These are phyloP conservation scores for Protonibea diacanthus DNA, from an alignment of 2,797 vertebrate genomes.

Conservation along the genomic window DNA sequence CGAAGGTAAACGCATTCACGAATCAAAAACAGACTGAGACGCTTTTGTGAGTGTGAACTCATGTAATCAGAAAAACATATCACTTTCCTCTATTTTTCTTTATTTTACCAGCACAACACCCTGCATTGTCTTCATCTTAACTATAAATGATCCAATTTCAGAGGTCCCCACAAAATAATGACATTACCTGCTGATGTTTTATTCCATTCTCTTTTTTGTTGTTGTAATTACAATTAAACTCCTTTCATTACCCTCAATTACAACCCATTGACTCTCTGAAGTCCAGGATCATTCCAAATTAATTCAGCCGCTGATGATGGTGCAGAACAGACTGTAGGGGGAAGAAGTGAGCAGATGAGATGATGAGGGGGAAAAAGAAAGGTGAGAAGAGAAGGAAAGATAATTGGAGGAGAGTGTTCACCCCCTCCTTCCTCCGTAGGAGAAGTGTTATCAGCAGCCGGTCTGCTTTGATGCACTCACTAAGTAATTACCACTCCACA, in stretches of 20 bases:
- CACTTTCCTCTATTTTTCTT: neutral
- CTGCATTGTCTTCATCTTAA: neutral
- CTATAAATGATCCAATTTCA: constrained; percentile 6
- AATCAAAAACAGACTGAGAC: neutral
- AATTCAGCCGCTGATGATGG: constrained; percentile 43
- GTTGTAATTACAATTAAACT: constrained; percentile 73
- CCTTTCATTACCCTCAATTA: constrained; percentile 75
- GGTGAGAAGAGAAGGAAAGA: constrained; percentile 27
- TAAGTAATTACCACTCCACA: constrained; percentile 59
- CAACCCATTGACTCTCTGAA: constrained; percentile 50
- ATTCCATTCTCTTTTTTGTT: constrained; percentile 4
- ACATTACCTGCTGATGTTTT: constrained; percentile 29
- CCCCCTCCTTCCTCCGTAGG: neutral
- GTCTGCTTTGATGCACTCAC: constrained; percentile 60
- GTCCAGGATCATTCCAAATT: constrained; percentile 38
- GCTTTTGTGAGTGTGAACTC: neutral
- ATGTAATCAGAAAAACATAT: neutral
- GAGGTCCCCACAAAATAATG: constrained; percentile 36
- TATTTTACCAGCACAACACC: neutral
- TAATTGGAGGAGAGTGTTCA: constrained; percentile 41
- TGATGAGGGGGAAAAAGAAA: neutral
- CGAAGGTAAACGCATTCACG: constrained; percentile 1
- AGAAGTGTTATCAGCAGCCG: constrained; percentile 50
- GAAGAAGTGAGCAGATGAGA: constrained; percentile 9
- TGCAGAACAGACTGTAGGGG: constrained; percentile 14